Base-by-base conservation (phyloP, 2,797 vertebrate species). In the Novumbra hubbsi region DNA sequence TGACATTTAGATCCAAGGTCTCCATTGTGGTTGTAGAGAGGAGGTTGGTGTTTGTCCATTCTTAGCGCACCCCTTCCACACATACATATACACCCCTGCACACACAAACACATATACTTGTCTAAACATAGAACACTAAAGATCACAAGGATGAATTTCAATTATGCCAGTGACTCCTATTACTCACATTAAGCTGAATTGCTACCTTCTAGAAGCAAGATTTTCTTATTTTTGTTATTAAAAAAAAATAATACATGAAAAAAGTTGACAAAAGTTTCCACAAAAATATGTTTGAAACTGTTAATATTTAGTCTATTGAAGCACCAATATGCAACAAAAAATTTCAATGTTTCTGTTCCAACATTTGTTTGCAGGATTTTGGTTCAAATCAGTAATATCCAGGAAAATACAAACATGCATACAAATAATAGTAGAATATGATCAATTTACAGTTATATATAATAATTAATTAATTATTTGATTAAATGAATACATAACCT, bases 1-100 rank as follows among this genome's bases (percentile, higher is more conserved):
- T 94, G 93, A 93, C 93, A 94, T 94, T 94, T 93, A 93, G 89
- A 92, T 91, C 89, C 87, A 92, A 92, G 88, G 89, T 92, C 88
- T 92, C 88, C 86, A 92, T 92, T 92, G 90, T 93, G 88, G 90
- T 91, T 92, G 90, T 91, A 87, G 88, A 60, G n/a, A 90, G 88
- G 84, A 85, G 89, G 87, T 87, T 88, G 85, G 85, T 91, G 92
- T 89, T 90, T 90, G 85, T 88, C 85, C 90, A 90, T 91, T 91
- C 85, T 90, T 87, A 88, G 84, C 88, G 89, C 41, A 60, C 55
- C 87, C 89, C 82, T 82, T 91, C 88, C 88, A 52, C 48, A 70
- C 24, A 16, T 16, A 49, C 14, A 4, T 32, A 15, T 32, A 7
- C 28, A 17, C 62, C 30, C 64, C 27, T 32, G 16, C 28, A 17